These are phyloP conservation scores for Stigmatopora argus DNA, from an alignment of 2,113 vertebrate genomes.

Conservation along the genomic window DNA sequence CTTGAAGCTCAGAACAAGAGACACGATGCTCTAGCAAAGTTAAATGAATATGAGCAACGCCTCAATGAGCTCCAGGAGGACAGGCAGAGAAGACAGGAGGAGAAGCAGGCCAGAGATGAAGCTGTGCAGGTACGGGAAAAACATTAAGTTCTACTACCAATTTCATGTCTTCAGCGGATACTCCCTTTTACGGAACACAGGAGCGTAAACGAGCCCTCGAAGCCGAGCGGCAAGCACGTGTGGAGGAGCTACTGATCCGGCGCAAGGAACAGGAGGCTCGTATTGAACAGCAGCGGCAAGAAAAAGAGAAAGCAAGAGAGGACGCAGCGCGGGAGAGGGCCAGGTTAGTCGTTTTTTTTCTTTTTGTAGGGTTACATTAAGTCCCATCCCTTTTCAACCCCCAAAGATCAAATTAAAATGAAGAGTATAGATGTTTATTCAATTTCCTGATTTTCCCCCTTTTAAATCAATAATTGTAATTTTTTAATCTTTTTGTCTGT, in stretches of 20 bases:
- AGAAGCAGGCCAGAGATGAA: slow-evolving; percentile 96
- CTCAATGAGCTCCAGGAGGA: slow-evolving; percentile 97
- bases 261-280: slow-evolving; percentile 92
- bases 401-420: too few species aligned
- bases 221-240: slow-evolving; percentile 91
- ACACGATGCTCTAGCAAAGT: slow-evolving; percentile 90
- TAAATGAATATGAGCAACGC: slow-evolving; percentile 94
- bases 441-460: too few species aligned
- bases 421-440: too few species aligned
- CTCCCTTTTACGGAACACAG: slow-evolving; percentile 49
- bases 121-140: slow-evolving; percentile 84
- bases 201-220: slow-evolving; percentile 91
- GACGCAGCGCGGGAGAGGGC: slow-evolving; percentile 93
- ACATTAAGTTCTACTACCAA: neutral
- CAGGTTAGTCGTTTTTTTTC: slow-evolving; percentile 66
- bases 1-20: slow-evolving; percentile 98
- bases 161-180: neutral
- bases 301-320: slow-evolving; percentile 91
- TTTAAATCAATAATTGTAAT: too few species aligned
- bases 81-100: slow-evolving; percentile 88
- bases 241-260: slow-evolving; percentile 86
- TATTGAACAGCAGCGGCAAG: slow-evolving; percentile 92
- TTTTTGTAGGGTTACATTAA: neutral
- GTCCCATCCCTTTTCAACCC: too few species aligned
- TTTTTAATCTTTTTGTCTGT: too few species aligned